Evolutionary conservation across 1,140 invertebrate species (phyloP), one percentile per base, ranked within the genome.

Genomic region (Asbolus verrucosus): DNA sequence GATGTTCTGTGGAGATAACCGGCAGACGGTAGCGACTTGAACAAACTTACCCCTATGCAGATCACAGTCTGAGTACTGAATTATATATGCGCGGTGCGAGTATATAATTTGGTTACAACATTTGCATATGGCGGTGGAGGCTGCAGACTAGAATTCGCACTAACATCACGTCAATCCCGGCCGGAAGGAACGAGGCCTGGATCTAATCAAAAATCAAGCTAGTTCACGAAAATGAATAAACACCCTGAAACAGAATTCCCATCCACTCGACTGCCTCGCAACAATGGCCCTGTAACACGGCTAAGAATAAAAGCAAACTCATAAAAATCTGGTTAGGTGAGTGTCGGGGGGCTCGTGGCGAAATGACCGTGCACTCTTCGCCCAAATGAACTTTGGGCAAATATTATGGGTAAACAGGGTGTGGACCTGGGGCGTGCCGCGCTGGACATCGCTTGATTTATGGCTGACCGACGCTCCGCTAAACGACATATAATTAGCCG

Each of bases 351-450:
- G 43, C 61, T 61, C 18, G 21, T 59, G 71, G 11, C 43, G 65
- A n/a, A 21, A 63, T 71, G 69, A 65, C 69, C 69, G 63, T 59
- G 65, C 60, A 54, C 60, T 27, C 21, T 65, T 63, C 24, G 27
- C 41, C 61, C 59, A 59, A 70, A 66, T 50, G 68, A 65, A 54
- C 68, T 69, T 41, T 61, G 73, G 65, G 63, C 76, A 79, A 79
- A 79, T 79, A 79, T 79, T 79, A 76, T 78, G 78, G 73, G 75
- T 77, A 79, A 79, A 79, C 74, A 79, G 69, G 75, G 67, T 69
- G 61, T 54, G 70, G 72, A 69, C 33, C 11, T 59, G 69, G 73
- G 75, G 74, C 76, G 76, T 74, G 75, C 50, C 72, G 39, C 50
- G 63, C 59, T 59, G 73, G 73, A 73, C 75, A 69, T 36, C 60